These are phyloP conservation scores for Oreotrochilus melanogaster DNA, from an alignment of 2,113 vertebrate genomes.

Conservation along the genomic window DNA sequence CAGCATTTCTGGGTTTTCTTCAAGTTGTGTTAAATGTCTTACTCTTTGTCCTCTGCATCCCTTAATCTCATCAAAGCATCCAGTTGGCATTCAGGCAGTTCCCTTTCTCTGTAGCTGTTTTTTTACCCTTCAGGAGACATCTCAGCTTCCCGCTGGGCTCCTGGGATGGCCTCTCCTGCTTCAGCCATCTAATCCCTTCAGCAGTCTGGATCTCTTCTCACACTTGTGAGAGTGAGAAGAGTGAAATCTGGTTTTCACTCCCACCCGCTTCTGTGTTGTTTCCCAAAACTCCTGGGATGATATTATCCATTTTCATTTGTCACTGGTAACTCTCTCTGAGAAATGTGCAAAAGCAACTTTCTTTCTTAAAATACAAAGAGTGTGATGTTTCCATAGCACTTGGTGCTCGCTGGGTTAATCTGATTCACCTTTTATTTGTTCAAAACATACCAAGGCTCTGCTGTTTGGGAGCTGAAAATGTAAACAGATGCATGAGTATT, in stretches of 20 bases:
- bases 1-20: not conserved
- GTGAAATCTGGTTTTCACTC: not conserved
- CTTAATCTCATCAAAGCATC: rapidly evolving
- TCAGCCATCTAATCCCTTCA: not conserved
- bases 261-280: not conserved
- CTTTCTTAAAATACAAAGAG: not conserved
- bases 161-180: not conserved
- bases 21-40: not conserved
- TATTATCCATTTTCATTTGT: not conserved
- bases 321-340: not conserved
- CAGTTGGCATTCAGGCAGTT: not conserved
- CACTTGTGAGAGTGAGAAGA: not conserved
- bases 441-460: not conserved
- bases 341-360: not conserved
- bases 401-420: not conserved
- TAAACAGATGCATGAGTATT: not conserved
- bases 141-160: not conserved
- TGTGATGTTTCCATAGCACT: not conserved
- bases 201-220: not conserved
- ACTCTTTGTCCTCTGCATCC: not conserved
- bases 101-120: not conserved
- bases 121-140: not conserved
- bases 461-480: not conserved
- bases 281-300: not conserved
- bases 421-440: not conserved